Evolutionary conservation across 2,888 invertebrate genomes (phyloP), one percentile per base, ranked within the genome.

Genomic region (Lacanobia oleracea): DNA sequence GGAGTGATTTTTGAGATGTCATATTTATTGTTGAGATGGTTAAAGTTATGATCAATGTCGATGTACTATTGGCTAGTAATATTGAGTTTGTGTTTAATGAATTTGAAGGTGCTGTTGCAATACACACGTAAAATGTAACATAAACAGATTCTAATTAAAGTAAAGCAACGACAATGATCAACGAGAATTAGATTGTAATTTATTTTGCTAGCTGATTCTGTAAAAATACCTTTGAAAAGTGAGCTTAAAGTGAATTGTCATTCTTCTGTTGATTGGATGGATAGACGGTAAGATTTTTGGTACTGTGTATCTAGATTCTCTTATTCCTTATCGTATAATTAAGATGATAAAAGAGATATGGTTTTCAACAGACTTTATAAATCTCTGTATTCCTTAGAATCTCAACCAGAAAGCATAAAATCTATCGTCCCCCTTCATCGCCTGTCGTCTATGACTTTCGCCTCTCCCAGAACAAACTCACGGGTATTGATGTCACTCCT

Each of bases 401-500:
- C 21, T 27, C 14, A 50, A 43, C 4, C 33, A 64, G 48, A 63
- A 43, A 54, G 12, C 14, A n/a, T 64, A 14, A 27, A 27, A 64
- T 10, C 16, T 48, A 12, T 10, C 21, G 12, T 9, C 18, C 59
- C 48, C n/a, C 48, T 60, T 56, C 18, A 33, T 18, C 74, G 70
- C 73, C 27, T 67, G 18, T 65, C 69, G 82, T 75, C 70, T 72
- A 63, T 87, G 37, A 53, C 87, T 89, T 88, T 85, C 23, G 51
- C 87, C 88, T 71, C 69, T 74, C 21, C n/a, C 71, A 68, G n/a
- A 76, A 66, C 75, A 88, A 89, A 89, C 92, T 91, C 94, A 94
- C 94, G 92, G 81, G 93, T 94, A 93, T 94, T 91, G 88, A 88
- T 94, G 88, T 91, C 94, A 81, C 91, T 90, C 76, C 92, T 94